Percentiles rank a stretch among this genome's conserved stretches.
Conservation (phyloP, 2,113 vertebrate genomes). For the Chiloscyllium plagiosum region DNA sequence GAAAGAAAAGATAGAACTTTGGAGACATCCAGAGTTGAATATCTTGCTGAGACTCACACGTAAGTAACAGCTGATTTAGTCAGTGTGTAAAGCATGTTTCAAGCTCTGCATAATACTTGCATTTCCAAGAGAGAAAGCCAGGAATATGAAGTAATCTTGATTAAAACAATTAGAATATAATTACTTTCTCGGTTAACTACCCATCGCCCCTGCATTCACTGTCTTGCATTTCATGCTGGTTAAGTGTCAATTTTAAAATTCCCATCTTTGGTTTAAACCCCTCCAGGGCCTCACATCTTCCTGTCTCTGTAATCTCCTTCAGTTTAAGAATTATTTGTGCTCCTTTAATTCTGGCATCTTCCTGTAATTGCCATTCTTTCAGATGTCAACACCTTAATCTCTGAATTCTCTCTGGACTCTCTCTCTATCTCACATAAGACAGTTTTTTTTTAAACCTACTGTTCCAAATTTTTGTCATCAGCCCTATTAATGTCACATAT, state of each 20-base stretch:
- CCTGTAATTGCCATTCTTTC: background rate
- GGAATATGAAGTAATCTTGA: background rate
- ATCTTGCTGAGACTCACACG: background rate
- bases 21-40: background rate
- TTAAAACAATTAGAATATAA: constrained; percentile 3
- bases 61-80: background rate
- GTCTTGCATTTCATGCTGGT: background rate
- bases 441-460: no score
- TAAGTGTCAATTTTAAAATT: background rate
- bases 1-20: background rate
- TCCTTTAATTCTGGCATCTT: background rate
- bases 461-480: no score
- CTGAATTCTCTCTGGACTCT: no score
- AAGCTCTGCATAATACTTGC: background rate
- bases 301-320: background rate
- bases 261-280: background rate
- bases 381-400: background rate
- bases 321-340: background rate
- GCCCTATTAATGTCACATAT: no score
- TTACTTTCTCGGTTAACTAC: background rate
- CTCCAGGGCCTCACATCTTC: background rate
- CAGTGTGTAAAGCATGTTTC: background rate
- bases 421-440: no score
- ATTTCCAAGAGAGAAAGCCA: background rate
- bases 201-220: background rate